Evolutionary conservation across 2,797 vertebrate species (phyloP).

Genomic region (Chaetodon trifasciatus): DNA sequence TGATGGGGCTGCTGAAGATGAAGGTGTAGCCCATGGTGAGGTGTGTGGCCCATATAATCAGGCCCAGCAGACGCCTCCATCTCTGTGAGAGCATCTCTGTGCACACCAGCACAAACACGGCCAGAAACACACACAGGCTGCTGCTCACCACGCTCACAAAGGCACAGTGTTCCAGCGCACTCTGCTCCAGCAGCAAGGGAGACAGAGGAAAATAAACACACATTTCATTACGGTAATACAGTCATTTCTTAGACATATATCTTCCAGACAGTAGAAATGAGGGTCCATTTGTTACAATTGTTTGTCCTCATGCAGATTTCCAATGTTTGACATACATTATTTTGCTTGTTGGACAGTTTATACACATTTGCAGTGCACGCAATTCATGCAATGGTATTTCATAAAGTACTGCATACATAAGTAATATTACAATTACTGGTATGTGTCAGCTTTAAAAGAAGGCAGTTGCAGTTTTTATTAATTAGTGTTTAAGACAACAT

Average conservation of each 20-base stretch:
- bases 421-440: not conserved
- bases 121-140: conserved; percentile 88
- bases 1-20: conserved; percentile 80
- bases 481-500: not conserved
- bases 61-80: conserved; percentile 89
- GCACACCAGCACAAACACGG: conserved; percentile 90
- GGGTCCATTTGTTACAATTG: not conserved
- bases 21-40: conserved; percentile 91
- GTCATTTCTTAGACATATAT: not conserved
- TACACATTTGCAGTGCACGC: not conserved
- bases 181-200: conserved; percentile 73
- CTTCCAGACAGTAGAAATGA: not conserved
- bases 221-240: conserved; percentile 16
- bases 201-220: conserved; percentile 40
- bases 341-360: not conserved
- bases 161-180: conserved; percentile 71
- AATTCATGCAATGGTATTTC: not conserved
- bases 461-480: not conserved
- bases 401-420: not conserved
- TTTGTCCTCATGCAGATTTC: not conserved
- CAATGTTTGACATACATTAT: not conserved
- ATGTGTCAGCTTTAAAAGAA: not conserved
- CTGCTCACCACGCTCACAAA: conserved; percentile 88
- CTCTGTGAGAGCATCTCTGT: conserved; percentile 88
- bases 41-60: conserved; percentile 91